Conservation (phyloP, 1,140 invertebrate species). For the Laupala kohalensis region DNA sequence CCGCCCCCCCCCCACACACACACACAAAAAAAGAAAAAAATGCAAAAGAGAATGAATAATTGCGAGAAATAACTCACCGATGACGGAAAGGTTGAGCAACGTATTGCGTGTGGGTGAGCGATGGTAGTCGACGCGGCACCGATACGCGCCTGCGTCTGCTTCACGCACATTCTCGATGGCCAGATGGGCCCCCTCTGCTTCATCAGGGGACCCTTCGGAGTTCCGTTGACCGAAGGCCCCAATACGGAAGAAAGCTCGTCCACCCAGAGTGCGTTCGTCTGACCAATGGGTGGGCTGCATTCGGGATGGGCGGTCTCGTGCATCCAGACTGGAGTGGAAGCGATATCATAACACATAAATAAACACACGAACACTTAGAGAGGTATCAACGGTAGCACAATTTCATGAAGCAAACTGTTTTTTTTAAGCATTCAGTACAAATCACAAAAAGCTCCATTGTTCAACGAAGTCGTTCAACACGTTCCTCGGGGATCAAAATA, state of each 20-base stretch:
- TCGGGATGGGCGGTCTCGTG: conserved; percentile 36
- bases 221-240: conserved; percentile 44
- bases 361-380: too few species aligned
- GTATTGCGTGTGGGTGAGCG: conserved; percentile 75
- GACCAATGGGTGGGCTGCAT: conserved; percentile 54
- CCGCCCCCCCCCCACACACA: too few species aligned
- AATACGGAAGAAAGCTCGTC: conserved; percentile 45
- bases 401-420: too few species aligned
- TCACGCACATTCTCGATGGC: conserved; percentile 49
- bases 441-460: too few species aligned
- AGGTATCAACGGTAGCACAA: too few species aligned
- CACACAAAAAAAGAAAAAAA: too few species aligned
- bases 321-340: conserved; percentile 47
- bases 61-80: conserved; percentile 56
- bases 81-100: conserved; percentile 73
- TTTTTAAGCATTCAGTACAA: too few species aligned
- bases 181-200: conserved; percentile 47
- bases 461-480: too few species aligned
- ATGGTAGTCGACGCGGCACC: conserved; percentile 78
- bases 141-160: conserved; percentile 65
- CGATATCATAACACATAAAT: too few species aligned
- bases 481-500: too few species aligned
- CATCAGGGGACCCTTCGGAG: conserved; percentile 46
- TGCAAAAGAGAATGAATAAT: too few species aligned
- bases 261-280: conserved; percentile 41